Conservation (phyloP, 2,888 invertebrate genomes). For the Falcaria lacertinaria region DNA sequence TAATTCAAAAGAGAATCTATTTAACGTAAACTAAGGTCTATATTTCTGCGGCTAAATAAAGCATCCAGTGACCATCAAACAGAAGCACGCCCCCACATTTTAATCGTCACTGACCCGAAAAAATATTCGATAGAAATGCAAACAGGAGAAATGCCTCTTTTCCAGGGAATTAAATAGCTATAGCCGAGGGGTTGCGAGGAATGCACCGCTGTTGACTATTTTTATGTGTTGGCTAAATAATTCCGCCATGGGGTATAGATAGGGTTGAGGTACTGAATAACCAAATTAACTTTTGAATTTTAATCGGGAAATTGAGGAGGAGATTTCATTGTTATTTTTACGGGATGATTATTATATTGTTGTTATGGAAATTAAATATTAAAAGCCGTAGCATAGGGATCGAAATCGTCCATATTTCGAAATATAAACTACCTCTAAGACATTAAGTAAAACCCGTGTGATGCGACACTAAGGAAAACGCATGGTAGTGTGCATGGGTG, state of each 20-base stretch:
- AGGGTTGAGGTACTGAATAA: not conserved
- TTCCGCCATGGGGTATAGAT: not conserved
- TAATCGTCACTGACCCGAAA: slow-evolving; percentile 12
- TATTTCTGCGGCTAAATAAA: not conserved
- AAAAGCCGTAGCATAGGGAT: no score
- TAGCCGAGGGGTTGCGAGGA: not conserved
- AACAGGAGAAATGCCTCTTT: slow-evolving; percentile 3
- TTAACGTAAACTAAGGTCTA: not conserved
- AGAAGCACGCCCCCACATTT: not conserved
- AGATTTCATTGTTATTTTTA: not conserved
- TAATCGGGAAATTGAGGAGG: not conserved
- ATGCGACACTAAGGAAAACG: no score
- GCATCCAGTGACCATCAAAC: not conserved
- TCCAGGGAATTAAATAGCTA: slow-evolving; percentile 3
- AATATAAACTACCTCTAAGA: no score
- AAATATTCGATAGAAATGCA: slow-evolving; percentile 11
- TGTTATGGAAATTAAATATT: no score
- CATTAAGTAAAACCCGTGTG: no score
- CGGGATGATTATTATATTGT: no score
- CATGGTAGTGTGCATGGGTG: no score
- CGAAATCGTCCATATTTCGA: no score
- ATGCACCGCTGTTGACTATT: not conserved
- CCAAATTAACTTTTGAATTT: not conserved
- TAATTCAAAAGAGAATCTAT: not conserved
- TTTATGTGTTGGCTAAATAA: not conserved